phyloP scores from a whole-genome alignment of 2,888 invertebrate genomes.

The Hyppa rectilinea region DNA sequence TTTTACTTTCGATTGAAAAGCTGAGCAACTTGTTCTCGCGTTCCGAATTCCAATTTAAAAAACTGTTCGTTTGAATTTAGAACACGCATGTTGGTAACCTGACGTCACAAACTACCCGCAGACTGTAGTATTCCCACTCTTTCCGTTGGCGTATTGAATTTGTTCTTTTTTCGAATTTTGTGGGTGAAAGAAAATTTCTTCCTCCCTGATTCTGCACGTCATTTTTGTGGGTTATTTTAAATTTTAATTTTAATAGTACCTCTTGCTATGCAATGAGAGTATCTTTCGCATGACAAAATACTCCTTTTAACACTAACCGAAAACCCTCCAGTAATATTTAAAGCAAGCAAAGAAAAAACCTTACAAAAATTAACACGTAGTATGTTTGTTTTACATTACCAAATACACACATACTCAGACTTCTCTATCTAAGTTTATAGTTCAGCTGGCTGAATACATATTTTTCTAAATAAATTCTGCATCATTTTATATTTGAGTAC shows the following conservation, averaged over 20 bases:
- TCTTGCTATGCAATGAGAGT: not conserved
- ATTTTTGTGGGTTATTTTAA: not conserved
- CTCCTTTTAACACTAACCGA: not conserved
- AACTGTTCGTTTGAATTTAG: slow-evolving; percentile 35
- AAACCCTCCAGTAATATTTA: not conserved
- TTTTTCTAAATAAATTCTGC: slow-evolving; percentile 4
- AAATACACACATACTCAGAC: not conserved
- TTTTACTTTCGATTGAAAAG: slow-evolving; percentile 1
- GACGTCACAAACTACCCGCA: slow-evolving; percentile 19
- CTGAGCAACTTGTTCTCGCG: slow-evolving; percentile 1
- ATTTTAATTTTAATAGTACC: not conserved
- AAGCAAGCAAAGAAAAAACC: not conserved
- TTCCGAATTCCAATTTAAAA: slow-evolving; percentile 40
- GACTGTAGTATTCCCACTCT: slow-evolving; percentile 11
- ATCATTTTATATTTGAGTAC: slow-evolving; percentile 24
- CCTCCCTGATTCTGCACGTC: not conserved
- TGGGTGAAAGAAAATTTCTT: no score
- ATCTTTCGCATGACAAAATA: not conserved
- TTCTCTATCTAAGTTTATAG: not conserved
- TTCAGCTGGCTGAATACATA: not conserved
- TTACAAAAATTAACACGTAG: not conserved
- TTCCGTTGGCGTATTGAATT: slow-evolving; percentile 21
- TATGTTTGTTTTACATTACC: not conserved
- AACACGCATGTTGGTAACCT: slow-evolving; percentile 31
- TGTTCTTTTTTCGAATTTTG: slow-evolving; percentile 6